Percentiles rank a stretch among this genome's conserved stretches.
These are phyloP conservation scores for Oenanthe oenanthe DNA, from an alignment of 2,113 vertebrate genomes.

Conservation along the genomic window DNA sequence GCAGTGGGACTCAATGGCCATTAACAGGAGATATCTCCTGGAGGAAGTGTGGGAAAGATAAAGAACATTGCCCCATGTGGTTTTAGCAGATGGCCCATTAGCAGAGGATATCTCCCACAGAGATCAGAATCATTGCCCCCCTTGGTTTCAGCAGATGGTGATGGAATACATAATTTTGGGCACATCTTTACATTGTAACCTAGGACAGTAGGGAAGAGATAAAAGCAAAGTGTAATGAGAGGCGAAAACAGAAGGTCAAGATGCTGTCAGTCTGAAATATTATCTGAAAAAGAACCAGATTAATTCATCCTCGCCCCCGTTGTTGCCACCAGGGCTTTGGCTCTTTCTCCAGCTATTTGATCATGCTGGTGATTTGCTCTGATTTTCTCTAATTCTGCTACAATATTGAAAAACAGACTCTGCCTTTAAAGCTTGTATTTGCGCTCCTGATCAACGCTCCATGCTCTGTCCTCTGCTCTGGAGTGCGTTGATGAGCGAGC, in stretches of 20 bases:
- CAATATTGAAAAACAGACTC: background rate
- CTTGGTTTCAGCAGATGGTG: no score
- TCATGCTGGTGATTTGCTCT: background rate
- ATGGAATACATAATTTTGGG: no score
- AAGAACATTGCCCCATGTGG: no score
- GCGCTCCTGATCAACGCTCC: background rate
- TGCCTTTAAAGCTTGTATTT: background rate
- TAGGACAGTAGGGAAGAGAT: background rate
- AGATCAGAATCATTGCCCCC: no score
- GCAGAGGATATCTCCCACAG: no score
- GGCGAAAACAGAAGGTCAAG: background rate
- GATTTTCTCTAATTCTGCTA: background rate
- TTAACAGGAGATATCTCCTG: no score
- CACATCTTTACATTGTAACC: no score
- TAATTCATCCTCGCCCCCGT: background rate
- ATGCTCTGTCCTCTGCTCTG: background rate
- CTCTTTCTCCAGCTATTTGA: background rate
- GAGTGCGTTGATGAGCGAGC: fast-evolving
- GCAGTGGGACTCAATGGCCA: no score
- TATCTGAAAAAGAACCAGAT: background rate
- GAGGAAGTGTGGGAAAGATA: no score
- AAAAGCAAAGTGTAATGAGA: background rate
- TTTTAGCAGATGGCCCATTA: no score
- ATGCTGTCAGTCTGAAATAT: background rate
- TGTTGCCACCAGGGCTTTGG: background rate